Evolutionary conservation across 2,888 invertebrate genomes (phyloP).

Genomic region (Tortricodes alternella): DNA sequence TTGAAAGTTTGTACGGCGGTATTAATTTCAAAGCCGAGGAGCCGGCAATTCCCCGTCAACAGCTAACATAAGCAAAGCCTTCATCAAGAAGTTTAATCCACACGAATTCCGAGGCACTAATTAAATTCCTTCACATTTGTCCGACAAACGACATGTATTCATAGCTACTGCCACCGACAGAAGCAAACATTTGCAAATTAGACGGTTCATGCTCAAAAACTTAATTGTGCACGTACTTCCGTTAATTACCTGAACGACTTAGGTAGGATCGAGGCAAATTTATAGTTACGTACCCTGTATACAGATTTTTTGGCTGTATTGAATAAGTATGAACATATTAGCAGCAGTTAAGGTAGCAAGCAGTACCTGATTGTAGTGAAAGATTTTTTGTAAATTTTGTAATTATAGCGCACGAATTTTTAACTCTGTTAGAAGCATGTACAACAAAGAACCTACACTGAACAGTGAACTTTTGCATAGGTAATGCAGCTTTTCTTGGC

Average conservation of each 20-base stretch:
- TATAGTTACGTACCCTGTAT: no score
- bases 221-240: not conserved
- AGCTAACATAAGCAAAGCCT: conserved; percentile 48
- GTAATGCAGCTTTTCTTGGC: conserved; percentile 1
- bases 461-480: no score
- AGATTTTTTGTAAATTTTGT: no score
- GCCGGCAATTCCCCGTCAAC: conserved; percentile 48
- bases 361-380: no score
- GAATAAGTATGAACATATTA: no score
- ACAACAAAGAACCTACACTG: not conserved
- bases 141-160: not conserved
- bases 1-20: conserved; percentile 37
- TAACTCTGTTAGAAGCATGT: no score
- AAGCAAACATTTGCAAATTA: conserved; percentile 7
- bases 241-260: not conserved
- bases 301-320: no score
- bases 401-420: no score
- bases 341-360: no score
- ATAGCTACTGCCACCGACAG: not conserved
- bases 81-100: conserved; percentile 60
- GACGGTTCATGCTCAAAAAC: not conserved
- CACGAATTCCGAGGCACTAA: conserved; percentile 59
- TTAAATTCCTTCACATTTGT: conserved; percentile 64
- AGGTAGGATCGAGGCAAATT: no score
- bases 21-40: conserved; percentile 39